Percentiles rank a stretch among this genome's conserved stretches.
phyloP scores from a whole-genome alignment of 2,113 vertebrate species.

The Patagioenas fasciata region DNA sequence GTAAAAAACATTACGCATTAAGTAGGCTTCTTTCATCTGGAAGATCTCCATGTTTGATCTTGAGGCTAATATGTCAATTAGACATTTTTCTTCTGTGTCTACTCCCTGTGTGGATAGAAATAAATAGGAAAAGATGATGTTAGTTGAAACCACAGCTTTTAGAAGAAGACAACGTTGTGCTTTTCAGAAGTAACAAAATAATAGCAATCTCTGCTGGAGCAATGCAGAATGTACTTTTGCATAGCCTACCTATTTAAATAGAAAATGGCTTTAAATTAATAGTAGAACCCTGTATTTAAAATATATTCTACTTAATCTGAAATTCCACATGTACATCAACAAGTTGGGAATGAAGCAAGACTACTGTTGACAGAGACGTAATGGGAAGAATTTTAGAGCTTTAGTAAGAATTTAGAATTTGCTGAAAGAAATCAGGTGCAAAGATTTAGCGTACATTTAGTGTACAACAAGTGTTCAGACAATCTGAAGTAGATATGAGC shows the following conservation, averaged over 20 bases:
- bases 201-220: not conserved
- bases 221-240: not conserved
- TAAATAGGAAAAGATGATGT: not conserved
- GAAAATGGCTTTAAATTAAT: not conserved
- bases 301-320: not conserved
- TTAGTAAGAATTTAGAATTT: not conserved
- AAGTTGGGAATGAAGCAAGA: not conserved
- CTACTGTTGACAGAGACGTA: not conserved
- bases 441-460: not conserved
- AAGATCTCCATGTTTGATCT: constrained; percentile 82
- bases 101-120: constrained; percentile 65
- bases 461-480: not conserved
- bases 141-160: not conserved
- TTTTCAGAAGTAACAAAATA: not conserved
- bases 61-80: constrained; percentile 81
- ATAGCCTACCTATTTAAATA: not conserved
- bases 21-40: constrained; percentile 79
- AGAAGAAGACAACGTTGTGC: not conserved
- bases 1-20: constrained; percentile 70
- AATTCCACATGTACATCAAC: not conserved
- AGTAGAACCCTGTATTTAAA: not conserved
- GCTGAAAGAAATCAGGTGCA: not conserved
- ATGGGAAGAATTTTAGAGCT: not conserved
- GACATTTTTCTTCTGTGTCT: constrained; percentile 78
- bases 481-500: not conserved